Conservation (phyloP, 2,888 invertebrate genomes). For the Eulithis testata region DNA sequence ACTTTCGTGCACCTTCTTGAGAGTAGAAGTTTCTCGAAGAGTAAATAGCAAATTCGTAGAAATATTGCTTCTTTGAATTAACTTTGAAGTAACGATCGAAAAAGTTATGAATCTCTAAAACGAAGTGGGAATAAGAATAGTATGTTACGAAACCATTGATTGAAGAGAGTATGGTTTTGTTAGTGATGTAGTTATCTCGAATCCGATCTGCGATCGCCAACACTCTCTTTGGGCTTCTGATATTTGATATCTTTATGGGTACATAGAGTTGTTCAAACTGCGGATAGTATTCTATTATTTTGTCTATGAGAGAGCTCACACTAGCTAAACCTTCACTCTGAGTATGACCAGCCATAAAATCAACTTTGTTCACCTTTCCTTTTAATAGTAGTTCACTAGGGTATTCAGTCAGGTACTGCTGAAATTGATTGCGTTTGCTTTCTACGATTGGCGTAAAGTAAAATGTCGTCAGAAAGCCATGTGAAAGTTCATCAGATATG, state of each 20-base stretch:
- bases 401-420: conserved; percentile 31
- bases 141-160: conserved; percentile 21
- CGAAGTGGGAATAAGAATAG: conserved; percentile 11
- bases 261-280: conserved; percentile 21
- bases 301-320: neutral
- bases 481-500: conserved; percentile 21
- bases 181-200: conserved; percentile 22
- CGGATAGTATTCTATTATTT: conserved; percentile 18
- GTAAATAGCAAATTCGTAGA: conserved; percentile 27
- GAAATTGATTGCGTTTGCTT: conserved; percentile 22
- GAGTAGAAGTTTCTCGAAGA: conserved; percentile 30
- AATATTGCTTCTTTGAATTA: conserved; percentile 16
- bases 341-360: conserved; percentile 32
- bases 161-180: conserved; percentile 16
- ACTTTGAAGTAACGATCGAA: conserved; percentile 19
- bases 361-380: conserved; percentile 24
- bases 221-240: conserved; percentile 12
- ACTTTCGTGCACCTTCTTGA: conserved; percentile 15
- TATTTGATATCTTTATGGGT: conserved; percentile 21
- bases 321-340: conserved; percentile 31
- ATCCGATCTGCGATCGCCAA: conserved; percentile 21
- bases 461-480: neutral
- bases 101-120: conserved; percentile 27
- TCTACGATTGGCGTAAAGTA: conserved; percentile 35
- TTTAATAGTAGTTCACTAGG: conserved; percentile 14